Conservation (phyloP, 2,113 vertebrate genomes). For the Benitochromis conjunctus region DNA sequence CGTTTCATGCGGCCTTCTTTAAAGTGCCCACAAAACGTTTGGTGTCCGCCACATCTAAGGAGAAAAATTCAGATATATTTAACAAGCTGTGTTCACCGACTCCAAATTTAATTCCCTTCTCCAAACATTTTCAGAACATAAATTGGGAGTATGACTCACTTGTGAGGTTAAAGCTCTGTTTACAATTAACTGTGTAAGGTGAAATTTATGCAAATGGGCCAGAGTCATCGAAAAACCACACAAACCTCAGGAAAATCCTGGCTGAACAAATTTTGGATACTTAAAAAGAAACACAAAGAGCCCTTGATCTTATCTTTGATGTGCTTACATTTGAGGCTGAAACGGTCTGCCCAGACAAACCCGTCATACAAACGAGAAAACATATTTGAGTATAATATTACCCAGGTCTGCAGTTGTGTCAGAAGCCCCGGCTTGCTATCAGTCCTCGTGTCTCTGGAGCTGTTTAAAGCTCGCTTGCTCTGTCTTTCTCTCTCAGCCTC, state of each 20-base stretch:
- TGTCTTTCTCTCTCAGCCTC: conserved; percentile 50
- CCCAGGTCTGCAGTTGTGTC: conserved; percentile 39
- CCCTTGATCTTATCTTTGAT: conserved; percentile 30
- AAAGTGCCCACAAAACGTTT: not conserved
- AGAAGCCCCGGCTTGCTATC: conserved; percentile 39
- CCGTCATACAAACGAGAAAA: conserved; percentile 24
- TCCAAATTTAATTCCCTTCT: conserved; percentile 14
- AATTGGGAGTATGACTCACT: not conserved
- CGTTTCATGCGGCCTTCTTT: conserved; percentile 5
- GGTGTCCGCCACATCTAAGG: not conserved
- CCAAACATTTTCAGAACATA: conserved; percentile 1
- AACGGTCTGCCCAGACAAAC: conserved; percentile 28
- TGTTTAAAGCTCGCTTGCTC: conserved; percentile 48
- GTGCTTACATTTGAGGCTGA: conserved; percentile 32
- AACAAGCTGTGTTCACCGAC: not conserved
- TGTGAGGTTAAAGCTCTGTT: conserved; percentile 17
- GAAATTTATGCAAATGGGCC: conserved; percentile 2
- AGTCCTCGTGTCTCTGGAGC: conserved; percentile 51
- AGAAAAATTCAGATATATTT: not conserved
- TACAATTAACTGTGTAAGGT: conserved; percentile 36
- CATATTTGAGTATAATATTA: conserved; percentile 36
- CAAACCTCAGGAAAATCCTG: conserved; percentile 24
- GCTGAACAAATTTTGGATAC: conserved; percentile 29
- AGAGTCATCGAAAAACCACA: conserved; percentile 10
- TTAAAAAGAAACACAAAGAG: not conserved